These are phyloP conservation scores for Calidris pygmaea DNA, from an alignment of 2,113 vertebrate species.

Conservation along the genomic window DNA sequence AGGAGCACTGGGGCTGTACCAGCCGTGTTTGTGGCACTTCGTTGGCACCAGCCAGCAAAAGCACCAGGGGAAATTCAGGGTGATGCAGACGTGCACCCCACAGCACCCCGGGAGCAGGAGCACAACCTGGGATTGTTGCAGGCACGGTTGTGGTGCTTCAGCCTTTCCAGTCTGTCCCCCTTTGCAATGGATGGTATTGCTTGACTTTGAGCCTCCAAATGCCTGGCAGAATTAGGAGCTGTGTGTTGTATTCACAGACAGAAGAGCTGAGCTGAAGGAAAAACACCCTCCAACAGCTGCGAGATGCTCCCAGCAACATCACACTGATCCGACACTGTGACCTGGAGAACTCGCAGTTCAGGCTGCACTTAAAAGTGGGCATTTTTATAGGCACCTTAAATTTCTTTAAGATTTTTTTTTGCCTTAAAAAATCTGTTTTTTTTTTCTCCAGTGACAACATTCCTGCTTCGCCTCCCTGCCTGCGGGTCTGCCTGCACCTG, in stretches of 20 bases:
- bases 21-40: accelerated
- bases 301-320: background rate
- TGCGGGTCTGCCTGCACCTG: background rate
- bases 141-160: background rate
- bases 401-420: background rate
- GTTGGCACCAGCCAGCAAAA: accelerated
- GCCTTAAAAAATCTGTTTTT: background rate
- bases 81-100: accelerated
- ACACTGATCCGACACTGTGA: accelerated
- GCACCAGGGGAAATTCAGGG: accelerated
- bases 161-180: background rate
- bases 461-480: background rate
- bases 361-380: background rate
- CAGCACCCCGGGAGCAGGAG: background rate
- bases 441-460: background rate
- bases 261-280: background rate
- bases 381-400: background rate
- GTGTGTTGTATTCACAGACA: accelerated
- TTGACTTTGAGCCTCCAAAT: background rate
- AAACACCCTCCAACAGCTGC: background rate
- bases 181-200: background rate
- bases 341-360: background rate
- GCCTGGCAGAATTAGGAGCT: background rate
- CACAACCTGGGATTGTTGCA: background rate
- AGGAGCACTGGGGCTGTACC: background rate